These are phyloP conservation scores for Bombyx mandarina DNA, from an alignment of 1,140 invertebrate species.

Conservation along the genomic window DNA sequence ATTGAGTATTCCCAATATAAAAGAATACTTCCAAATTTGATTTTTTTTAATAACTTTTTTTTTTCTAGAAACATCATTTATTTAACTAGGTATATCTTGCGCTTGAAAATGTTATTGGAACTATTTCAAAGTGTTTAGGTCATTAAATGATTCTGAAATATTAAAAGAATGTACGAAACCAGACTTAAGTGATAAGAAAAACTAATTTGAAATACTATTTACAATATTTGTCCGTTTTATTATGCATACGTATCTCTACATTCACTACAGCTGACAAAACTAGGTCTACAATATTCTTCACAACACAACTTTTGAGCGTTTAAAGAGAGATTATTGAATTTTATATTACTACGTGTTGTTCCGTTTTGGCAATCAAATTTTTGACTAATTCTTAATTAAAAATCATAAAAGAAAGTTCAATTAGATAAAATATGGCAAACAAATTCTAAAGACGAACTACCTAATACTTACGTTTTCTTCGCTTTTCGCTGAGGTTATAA, in stretches of 20 bases:
- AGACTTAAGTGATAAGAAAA: neutral
- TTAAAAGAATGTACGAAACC: no score
- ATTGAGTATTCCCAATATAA: no score
- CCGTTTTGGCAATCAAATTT: constrained; percentile 9
- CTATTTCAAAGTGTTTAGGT: no score
- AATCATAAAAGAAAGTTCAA: constrained; percentile 34
- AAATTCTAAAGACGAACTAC: constrained; percentile 24
- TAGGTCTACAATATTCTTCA: constrained; percentile 15
- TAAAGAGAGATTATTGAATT: constrained; percentile 1
- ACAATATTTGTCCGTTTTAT: neutral
- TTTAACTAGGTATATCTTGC: no score
- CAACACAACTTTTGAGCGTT: constrained; percentile 5
- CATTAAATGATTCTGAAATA: no score
- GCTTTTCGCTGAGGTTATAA: constrained; percentile 32
- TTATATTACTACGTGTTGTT: constrained; percentile 6
- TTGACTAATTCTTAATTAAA: constrained; percentile 12
- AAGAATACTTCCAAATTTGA: no score
- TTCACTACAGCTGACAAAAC: constrained; percentile 21
- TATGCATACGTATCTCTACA: constrained; percentile 21
- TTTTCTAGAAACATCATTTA: no score
- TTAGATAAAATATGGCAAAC: constrained; percentile 63
- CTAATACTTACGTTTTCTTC: constrained; percentile 41
- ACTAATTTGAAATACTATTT: no score
- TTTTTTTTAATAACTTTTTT: no score
- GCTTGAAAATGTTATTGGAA: no score